A percentile compares a stretch with the other conserved stretches of the same genome.
phyloP scores from a whole-genome alignment of 2,888 invertebrate genomes.

The Aporophyla lueneburgensis region DNA sequence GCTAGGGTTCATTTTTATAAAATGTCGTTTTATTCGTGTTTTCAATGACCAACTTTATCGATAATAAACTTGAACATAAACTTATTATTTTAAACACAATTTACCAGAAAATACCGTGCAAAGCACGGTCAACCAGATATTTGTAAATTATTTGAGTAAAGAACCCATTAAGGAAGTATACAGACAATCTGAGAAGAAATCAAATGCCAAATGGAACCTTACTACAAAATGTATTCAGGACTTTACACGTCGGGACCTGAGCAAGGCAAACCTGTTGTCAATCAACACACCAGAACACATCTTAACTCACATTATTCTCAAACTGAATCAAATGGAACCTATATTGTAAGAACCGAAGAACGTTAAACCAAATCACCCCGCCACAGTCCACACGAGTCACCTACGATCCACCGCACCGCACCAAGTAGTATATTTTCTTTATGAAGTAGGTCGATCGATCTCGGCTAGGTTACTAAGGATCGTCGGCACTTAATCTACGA shows the following conservation, averaged over 20 bases:
- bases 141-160: background rate
- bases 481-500: slow-evolving; percentile 82
- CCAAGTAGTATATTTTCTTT: slow-evolving; percentile 67
- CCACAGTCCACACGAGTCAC: slow-evolving; percentile 8
- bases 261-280: too few species aligned
- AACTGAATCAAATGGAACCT: background rate
- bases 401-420: slow-evolving; percentile 10
- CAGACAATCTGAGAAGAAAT: background rate
- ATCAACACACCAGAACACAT: background rate
- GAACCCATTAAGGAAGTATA: background rate
- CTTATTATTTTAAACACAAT: too few species aligned
- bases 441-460: slow-evolving; percentile 80
- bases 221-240: too few species aligned
- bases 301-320: background rate
- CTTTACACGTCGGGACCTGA: background rate
- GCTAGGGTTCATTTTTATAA: too few species aligned
- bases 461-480: slow-evolving; percentile 74
- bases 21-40: too few species aligned
- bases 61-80: too few species aligned
- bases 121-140: too few species aligned
- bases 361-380: slow-evolving; percentile 1
- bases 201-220: background rate
- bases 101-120: too few species aligned
- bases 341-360: background rate
- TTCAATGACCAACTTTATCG: too few species aligned